Base-by-base conservation (phyloP, 2,888 invertebrate genomes). In the Leptinotarsa peninsularis region DNA sequence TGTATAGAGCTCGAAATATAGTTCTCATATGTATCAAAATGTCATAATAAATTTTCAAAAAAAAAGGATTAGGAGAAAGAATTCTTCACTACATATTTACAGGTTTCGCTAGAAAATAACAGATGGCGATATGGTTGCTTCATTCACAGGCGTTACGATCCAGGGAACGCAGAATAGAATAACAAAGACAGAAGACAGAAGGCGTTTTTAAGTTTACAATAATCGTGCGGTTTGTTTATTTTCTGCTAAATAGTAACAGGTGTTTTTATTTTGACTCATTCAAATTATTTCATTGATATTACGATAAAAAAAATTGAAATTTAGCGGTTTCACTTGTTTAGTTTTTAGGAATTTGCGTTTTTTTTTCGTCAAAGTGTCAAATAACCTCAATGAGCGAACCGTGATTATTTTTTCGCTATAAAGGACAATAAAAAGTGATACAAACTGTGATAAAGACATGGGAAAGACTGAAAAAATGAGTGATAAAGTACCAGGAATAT, bases 381-480 rank as follows among this genome's bases (percentile, higher is more conserved):
- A 68, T 68, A 68, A 68, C 49, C 50, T 50, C 50, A 68, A 70
- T 70, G 70, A 63, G 63, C 43, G 63, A 63, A 17, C 49, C 70
- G 58, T 70, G 70, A 49, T n/a, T 23, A 21, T 70, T 58, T 43
- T 69, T 58, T 13, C 33, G n/a, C 17, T 50, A 18, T 17, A 21
- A 58, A 70, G 49, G 21, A 49, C 43, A 13, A 63, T 63, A 43
- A 33, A 58, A 63, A 43, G 63, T 33, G 63, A 63, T 63, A n/a
- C 4, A 56, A 56, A 56, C 54, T 50, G 50, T 69, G 23, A 43
- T 15, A 70, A 49, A 58, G 43, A 60, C 15, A 91, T 91, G 91
- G 91, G 91, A 80, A 91, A 90, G 87, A 87, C 89, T 81, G 90
- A 90, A 81, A 87, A 89, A 84, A 86, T 86, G 79, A 88, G 84